A percentile compares a stretch with the other conserved stretches of the same genome.
Evolutionary conservation across 2,113 vertebrate genomes (phyloP).

Genomic region (Balaenoptera acutorostrata): DNA sequence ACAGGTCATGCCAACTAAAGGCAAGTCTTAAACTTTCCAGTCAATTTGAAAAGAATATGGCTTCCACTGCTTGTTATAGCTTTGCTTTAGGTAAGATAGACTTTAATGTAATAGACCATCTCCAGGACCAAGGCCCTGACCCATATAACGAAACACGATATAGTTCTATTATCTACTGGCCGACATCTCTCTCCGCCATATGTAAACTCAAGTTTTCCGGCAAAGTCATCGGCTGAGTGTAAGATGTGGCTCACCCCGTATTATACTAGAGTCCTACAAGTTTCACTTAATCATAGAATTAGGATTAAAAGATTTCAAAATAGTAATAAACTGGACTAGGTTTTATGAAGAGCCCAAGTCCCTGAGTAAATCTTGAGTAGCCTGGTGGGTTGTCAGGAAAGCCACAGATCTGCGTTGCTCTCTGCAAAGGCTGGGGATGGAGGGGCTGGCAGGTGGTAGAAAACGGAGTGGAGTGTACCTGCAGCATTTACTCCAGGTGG

Average conservation of each 20-base stretch:
- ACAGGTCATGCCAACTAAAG: background rate
- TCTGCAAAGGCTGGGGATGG: background rate
- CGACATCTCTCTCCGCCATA: too few relatives aligned
- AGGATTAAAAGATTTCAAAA: background rate
- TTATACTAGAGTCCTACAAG: background rate
- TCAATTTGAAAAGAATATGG: background rate
- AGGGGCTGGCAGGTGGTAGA: background rate
- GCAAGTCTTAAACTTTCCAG: background rate
- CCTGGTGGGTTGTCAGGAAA: background rate
- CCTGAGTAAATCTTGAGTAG: background rate
- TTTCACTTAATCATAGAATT: background rate
- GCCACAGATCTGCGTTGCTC: background rate
- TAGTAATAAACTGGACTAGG: background rate
- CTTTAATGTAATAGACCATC: too few relatives aligned
- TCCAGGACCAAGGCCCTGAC: background rate
- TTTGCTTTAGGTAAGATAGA: background rate
- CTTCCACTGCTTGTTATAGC: background rate
- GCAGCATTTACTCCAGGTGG: background rate
- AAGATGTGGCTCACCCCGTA: background rate
- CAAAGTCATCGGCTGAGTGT: background rate
- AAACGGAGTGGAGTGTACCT: accelerated
- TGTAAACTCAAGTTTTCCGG: background rate
- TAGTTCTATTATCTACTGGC: background rate
- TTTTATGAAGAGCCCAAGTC: background rate
- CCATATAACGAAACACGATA: background rate